These are phyloP conservation scores for Micrastur ruficollis DNA, from an alignment of 2,797 vertebrate genomes.

Conservation along the genomic window DNA sequence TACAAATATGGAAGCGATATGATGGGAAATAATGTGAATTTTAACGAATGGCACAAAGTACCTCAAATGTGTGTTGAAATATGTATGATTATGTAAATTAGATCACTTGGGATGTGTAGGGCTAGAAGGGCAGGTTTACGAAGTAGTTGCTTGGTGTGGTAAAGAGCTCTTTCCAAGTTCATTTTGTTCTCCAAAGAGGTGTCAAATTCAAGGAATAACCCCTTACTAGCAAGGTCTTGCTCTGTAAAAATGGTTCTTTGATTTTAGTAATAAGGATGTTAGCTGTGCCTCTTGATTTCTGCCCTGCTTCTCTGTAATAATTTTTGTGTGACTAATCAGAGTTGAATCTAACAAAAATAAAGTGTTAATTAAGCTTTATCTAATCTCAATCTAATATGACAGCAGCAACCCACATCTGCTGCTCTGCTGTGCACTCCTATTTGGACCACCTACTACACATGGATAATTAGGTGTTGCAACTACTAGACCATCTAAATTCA, in stretches of 20 bases:
- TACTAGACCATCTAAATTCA: not conserved
- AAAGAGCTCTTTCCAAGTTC: not conserved
- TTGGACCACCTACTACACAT: conserved; percentile 39
- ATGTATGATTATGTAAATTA: not conserved
- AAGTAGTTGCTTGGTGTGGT: not conserved
- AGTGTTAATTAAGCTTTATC: conserved; percentile 49
- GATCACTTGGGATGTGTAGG: not conserved
- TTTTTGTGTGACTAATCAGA: conserved; percentile 26
- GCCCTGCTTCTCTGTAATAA: not conserved
- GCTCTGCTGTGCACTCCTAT: not conserved
- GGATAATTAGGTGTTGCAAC: conserved; percentile 47
- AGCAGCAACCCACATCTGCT: conserved; percentile 38
- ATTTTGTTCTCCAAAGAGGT: not conserved
- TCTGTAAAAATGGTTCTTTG: not conserved
- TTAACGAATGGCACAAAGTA: not conserved
- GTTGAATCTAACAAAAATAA: conserved; percentile 19
- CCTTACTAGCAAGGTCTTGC: not conserved
- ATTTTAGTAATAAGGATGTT: not conserved
- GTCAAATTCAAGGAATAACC: not conserved
- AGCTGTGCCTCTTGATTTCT: not conserved
- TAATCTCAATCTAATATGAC: conserved; percentile 55
- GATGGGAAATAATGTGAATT: not conserved
- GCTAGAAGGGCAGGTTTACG: not conserved
- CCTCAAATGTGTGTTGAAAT: not conserved
- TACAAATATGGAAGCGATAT: not conserved